Evolutionary conservation across 1,140 invertebrate species (phyloP).

Genomic region (Drosophila pectinifera): DNA sequence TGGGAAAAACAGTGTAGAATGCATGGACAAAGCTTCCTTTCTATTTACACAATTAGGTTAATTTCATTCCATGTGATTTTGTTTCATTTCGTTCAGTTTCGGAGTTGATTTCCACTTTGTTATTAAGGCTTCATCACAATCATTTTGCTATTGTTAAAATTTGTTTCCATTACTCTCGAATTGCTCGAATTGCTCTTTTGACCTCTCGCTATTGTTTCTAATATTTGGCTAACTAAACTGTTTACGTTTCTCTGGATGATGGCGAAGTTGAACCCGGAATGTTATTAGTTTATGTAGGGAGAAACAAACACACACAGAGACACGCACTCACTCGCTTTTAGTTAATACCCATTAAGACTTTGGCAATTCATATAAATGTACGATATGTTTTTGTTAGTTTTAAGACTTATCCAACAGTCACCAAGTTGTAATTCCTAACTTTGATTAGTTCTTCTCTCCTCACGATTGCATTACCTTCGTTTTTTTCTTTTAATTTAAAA

Average conservation of each 20-base stretch:
- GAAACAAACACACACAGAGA: conserved; percentile 45
- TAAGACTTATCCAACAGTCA: conserved; percentile 81
- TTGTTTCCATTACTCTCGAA: conserved; percentile 27
- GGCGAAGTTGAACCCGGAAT: conserved; percentile 69
- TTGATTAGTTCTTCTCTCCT: conserved; percentile 60
- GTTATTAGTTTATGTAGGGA: conserved; percentile 55
- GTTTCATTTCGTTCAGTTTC: conserved; percentile 35
- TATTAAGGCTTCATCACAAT: conserved; percentile 72
- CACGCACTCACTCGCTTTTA: conserved; percentile 38
- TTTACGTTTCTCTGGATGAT: conserved; percentile 46
- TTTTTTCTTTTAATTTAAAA: conserved; percentile 33
- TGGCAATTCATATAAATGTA: conserved; percentile 83
- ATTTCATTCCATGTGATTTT: conserved; percentile 55
- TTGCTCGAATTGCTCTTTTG: conserved; percentile 38
- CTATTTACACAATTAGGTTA: conserved; percentile 55
- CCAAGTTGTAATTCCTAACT: conserved; percentile 68
- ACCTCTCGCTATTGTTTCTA: conserved; percentile 56
- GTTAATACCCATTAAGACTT: conserved; percentile 77
- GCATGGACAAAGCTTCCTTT: conserved; percentile 36
- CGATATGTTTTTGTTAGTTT: conserved; percentile 84
- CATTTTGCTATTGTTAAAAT: conserved; percentile 67
- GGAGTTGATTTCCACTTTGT: conserved; percentile 54
- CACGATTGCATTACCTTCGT: background rate
- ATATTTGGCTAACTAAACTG: conserved; percentile 75
- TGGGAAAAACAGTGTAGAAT: conserved; percentile 22